Conservation (phyloP, 2,113 vertebrate species). For the Kobus ellipsiprymnus region DNA sequence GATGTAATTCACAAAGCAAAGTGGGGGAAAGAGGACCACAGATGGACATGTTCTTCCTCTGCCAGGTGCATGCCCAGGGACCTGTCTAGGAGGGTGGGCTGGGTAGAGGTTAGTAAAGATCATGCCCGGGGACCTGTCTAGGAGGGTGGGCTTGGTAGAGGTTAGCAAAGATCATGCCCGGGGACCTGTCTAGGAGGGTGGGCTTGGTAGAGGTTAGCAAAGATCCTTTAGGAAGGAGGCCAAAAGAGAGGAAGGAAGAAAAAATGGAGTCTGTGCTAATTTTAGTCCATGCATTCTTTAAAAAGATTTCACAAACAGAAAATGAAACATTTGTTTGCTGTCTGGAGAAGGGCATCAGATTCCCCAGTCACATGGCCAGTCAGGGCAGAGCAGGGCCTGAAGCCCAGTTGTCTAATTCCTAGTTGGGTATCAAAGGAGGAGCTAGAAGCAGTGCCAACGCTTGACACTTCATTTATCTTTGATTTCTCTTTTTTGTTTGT, state of each 20-base stretch:
- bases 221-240: neutral
- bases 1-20: neutral
- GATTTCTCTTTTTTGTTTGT: neutral
- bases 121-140: too few relatives aligned
- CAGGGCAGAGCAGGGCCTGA: neutral
- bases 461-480: neutral
- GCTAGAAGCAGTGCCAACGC: accelerated
- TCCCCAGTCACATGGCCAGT: neutral
- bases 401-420: neutral
- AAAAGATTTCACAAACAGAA: neutral
- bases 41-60: neutral
- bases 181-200: neutral
- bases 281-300: neutral
- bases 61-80: neutral
- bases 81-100: neutral
- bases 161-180: neutral
- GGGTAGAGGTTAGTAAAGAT: neutral
- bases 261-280: neutral
- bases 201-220: neutral
- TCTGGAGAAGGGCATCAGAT: neutral
- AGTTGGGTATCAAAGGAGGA: neutral
- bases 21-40: neutral
- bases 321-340: neutral
- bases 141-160: neutral
- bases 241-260: neutral